phyloP scores from a whole-genome alignment of 2,888 invertebrate genomes.

The Polyommatus icarus region DNA sequence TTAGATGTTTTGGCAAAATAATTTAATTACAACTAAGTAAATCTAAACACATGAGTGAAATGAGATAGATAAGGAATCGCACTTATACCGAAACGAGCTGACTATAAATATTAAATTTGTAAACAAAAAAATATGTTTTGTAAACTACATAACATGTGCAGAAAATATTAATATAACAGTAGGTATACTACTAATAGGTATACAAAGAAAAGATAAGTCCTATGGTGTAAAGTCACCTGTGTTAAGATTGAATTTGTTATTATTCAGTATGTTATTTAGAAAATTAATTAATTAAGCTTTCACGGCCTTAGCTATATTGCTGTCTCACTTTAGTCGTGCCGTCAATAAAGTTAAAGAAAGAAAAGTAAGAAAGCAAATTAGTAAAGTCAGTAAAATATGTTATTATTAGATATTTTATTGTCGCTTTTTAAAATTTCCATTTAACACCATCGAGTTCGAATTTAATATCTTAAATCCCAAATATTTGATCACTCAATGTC shows the following conservation, averaged over 20 bases:
- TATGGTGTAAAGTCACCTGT: background rate
- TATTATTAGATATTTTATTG: background rate
- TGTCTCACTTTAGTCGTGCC: conserved; percentile 22
- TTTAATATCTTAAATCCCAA: conserved; percentile 36
- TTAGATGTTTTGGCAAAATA: conserved; percentile 74
- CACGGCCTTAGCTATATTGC: background rate
- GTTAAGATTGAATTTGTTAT: background rate
- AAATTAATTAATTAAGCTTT: background rate
- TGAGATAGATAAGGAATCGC: conserved; percentile 36
- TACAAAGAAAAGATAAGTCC: background rate
- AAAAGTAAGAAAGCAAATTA: conserved; percentile 8
- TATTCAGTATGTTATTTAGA: background rate
- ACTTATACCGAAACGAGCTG: conserved; percentile 37
- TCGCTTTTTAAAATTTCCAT: conserved; percentile 33
- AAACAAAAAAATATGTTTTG: background rate
- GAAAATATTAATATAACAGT: background rate
- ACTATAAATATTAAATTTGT: conserved; percentile 35
- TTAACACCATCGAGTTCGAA: conserved; percentile 36
- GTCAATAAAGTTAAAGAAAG: conserved; percentile 18
- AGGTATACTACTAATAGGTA: too few relatives aligned
- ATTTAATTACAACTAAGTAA: conserved; percentile 62
- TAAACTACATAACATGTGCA: background rate
- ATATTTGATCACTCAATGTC: conserved; percentile 36
- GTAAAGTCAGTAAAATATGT: conserved; percentile 8
- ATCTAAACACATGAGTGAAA: conserved; percentile 50